Base-by-base conservation (phyloP, 1,140 invertebrate genomes). In the Laupala kohalensis region DNA sequence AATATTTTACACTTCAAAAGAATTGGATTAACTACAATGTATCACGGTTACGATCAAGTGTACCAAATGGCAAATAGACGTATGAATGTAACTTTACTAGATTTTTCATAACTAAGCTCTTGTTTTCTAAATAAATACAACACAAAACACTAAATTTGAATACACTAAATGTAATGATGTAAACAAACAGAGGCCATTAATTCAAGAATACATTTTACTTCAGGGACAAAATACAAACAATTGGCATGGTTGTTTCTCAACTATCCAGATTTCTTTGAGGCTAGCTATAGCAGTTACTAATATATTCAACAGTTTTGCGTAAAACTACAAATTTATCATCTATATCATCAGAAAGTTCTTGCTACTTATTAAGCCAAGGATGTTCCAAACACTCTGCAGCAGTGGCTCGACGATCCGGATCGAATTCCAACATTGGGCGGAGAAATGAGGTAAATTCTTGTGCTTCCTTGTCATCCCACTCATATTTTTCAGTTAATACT, bases 401-500 rank as follows among this genome's bases (percentile, higher is more conserved):
- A 64, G 95, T 97, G 67, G 95, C 95, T 77, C 97, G 87, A 76
- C 88, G 86, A 74, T 87, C 87, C 30, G 95, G 93, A 83, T 98
- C 95, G 83, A 95, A 98, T 75, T 92, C 89, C 75, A 98, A 85
- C 96, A 99, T 98, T 66, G 96, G 96, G 75, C 90, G 87, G 72
- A 99, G 85, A 82, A 99, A 99, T 77, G 93, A 89, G 37, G 93
- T 87, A 84, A 99, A 98, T 73, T 91, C 90, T 76, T 88, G 86
- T 6, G 96, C 97, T 77, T 96, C 90, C 72, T 87, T 84, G 30
- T 86, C 82, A 75, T 87, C 84, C 96, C 96, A 98, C 77, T 96
- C 90, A 83, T 99, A 98, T 80, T 98, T 98, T 78, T 98, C 95
- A n/a, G 86, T 89, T 29, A 99, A 83, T 69, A 99, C 95, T 76